These are phyloP conservation scores for Drosophila prostipennis DNA, from an alignment of 2,888 invertebrate genomes.

Conservation along the genomic window DNA sequence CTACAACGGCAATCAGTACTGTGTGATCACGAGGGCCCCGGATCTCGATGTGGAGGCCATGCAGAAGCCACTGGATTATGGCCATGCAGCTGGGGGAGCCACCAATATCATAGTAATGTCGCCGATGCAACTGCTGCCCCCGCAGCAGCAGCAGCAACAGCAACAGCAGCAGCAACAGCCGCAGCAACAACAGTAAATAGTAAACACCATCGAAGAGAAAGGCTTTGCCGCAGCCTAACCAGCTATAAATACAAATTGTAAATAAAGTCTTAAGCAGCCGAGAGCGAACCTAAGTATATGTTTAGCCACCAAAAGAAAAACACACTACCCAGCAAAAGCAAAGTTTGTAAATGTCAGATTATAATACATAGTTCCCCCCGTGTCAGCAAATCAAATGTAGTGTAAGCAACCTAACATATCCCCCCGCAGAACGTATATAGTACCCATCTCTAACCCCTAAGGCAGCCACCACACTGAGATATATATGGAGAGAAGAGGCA, in stretches of 20 bases:
- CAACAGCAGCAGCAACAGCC: conserved; percentile 46
- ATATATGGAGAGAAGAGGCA: conserved; percentile 44
- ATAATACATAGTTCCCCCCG: conserved; percentile 24
- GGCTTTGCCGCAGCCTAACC: conserved; percentile 27
- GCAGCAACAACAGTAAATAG: conserved; percentile 41
- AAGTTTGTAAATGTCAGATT: conserved; percentile 49
- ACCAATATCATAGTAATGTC: conserved; percentile 82
- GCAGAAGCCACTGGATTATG: conserved; percentile 72
- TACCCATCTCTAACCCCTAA: conserved; percentile 23
- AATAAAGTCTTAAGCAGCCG: conserved; percentile 68
- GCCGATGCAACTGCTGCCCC: conserved; percentile 71
- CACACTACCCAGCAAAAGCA: conserved; percentile 48
- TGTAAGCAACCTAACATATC: conserved; percentile 75
- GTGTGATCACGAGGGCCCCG: conserved; percentile 80
- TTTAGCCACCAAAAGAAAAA: conserved; percentile 46
- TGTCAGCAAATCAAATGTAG: conserved; percentile 56
- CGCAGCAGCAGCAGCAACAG: conserved; percentile 58
- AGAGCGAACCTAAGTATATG: conserved; percentile 65
- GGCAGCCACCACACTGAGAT: conserved; percentile 74
- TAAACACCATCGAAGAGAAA: conserved; percentile 55
- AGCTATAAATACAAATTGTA: conserved; percentile 72
- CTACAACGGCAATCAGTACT: conserved; percentile 81
- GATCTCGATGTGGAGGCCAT: conserved; percentile 74
- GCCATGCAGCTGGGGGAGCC: conserved; percentile 54
- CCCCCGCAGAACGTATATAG: conserved; percentile 43